Evolutionary conservation across 2,888 invertebrate species (phyloP).

Genomic region (Campaea margaritaria): DNA sequence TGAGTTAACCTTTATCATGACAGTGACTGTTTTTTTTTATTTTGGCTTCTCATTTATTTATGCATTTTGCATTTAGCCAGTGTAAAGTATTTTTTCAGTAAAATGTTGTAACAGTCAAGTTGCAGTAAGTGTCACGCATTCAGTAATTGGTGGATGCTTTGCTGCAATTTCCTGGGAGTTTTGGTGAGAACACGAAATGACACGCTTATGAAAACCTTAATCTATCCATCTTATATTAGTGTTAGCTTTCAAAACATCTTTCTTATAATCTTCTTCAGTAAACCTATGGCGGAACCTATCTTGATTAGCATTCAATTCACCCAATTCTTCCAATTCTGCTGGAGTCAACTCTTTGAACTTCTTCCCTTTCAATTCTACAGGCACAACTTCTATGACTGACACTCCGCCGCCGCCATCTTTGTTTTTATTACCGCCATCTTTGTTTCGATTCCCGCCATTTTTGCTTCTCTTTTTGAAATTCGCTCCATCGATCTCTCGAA

Average conservation of each 20-base stretch:
- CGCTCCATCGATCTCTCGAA: conserved; percentile 59
- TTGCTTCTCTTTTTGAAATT: conserved; percentile 40
- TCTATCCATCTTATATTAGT: conserved; percentile 68
- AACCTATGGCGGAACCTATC: conserved; percentile 72
- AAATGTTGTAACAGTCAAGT: too few relatives aligned
- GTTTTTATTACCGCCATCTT: conserved; percentile 24
- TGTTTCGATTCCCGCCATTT: conserved; percentile 20
- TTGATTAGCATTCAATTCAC: conserved; percentile 65
- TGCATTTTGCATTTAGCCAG: too few relatives aligned
- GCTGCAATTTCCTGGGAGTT: too few relatives aligned
- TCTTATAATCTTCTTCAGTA: conserved; percentile 65
- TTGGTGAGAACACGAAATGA: too few relatives aligned
- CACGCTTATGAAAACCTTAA: conserved; percentile 46
- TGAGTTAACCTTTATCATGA: too few relatives aligned
- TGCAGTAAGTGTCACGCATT: too few relatives aligned
- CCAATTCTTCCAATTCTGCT: conserved; percentile 65
- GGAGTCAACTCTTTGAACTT: conserved; percentile 67
- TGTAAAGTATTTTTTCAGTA: too few relatives aligned
- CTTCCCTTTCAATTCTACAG: conserved; percentile 65
- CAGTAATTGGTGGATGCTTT: too few relatives aligned
- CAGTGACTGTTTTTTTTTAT: too few relatives aligned
- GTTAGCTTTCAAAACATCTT: conserved; percentile 56
- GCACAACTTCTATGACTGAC: conserved; percentile 45
- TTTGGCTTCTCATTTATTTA: too few relatives aligned
- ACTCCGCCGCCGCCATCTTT: conserved; percentile 27